Evolutionary conservation across 2,888 invertebrate genomes (phyloP), one percentile per base, ranked within the genome.

Genomic region (Synergus gifuensis): DNA sequence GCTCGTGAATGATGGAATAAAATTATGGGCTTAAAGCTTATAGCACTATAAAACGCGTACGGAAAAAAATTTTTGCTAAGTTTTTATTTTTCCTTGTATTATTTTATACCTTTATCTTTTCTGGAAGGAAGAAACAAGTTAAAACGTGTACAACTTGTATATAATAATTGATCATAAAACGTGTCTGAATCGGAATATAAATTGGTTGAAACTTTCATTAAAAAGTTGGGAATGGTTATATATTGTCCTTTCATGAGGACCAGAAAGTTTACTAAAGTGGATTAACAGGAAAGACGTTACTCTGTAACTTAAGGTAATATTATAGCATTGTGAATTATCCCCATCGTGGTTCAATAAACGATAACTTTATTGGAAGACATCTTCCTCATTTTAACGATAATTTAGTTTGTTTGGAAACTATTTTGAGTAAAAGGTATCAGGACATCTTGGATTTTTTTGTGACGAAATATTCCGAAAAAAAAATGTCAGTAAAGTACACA

Each of bases 191-290:
- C 16, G 49, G 16, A 16, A 49, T 16, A 9, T 16, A 40, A 64
- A 64, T 40, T 40, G 40, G 64, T 40, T 64, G n/a, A 64, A 8
- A n/a, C 36, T 9, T 64, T n/a, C 40, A 64, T 9, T 40, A 9
- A n/a, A 64, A n/a, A 64, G 40, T 64, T 64, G 40, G 16, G n/a
- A 64, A 64, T 36, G 36, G 16, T 64, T 63, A 40, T 40, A 63
- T 42, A 42, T n/a, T 4, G 42, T 40, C 42, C n/a, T 42, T 66
- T 66, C 42, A 18, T 58, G 58, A 66, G 42, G 18, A 42, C 9
- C 40, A 18, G 42, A 18, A 66, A 66, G 44, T 66, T 66, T 18
- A 11, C 18, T 3, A 66, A 66, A 66, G 36, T 66, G 18, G 42
- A 42, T 66, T 44, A 66, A 44, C 16, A 42, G 66, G 16, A 66